Evolutionary conservation across 2,113 vertebrate species (phyloP), one percentile per base, ranked within the genome.

Genomic region (Eulemur rufifrons): DNA sequence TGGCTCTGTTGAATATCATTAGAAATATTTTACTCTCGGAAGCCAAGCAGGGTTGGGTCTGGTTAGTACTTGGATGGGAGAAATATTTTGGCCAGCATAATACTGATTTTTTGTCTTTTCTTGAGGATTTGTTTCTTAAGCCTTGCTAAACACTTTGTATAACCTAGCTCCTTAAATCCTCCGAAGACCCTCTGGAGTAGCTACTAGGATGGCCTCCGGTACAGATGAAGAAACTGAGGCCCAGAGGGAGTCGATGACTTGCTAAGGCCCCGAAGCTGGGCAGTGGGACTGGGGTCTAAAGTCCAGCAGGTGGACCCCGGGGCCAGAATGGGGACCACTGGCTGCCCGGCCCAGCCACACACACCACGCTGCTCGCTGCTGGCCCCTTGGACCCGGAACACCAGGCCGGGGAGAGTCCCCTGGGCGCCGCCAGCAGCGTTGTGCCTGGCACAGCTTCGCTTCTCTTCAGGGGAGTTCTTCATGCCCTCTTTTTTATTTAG

Each of bases 291-390:
- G 6, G 0, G 23, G 50, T 2, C 32, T 45, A n/a, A 11, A 29
- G 23, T 25, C 73, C 32, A 8, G 27, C 45, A 14, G 56, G 23
- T 42, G 15, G 11, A 39, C 39, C 13, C 34, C 23, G 3, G 50
- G 39, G 18, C 27, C 21, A 14, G 25, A 11, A 15, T 29, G 21
- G 25, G 39, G 8, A 25, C 45, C 63, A 29, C 47, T 17, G 9
- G 34, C 45, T 39, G 42, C 39, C 63, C 20, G 13, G 39, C 78
- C 50, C 2, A 29, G 4, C 32, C 66, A 63, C 10, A 42, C 0
- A 0, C 4, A 10, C 12, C 6, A 7, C 0, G 50, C 77, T 0
- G 0, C 4, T 5, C 6, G 45, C 74, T 52, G 3, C 76, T 34
- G 34, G 63, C 68, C 15, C 54, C 0, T 4, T 0, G 12, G 20